Evolutionary conservation across 2,888 invertebrate genomes (phyloP), one percentile per base, ranked within the genome.

Genomic region (Lottia gigantea): DNA sequence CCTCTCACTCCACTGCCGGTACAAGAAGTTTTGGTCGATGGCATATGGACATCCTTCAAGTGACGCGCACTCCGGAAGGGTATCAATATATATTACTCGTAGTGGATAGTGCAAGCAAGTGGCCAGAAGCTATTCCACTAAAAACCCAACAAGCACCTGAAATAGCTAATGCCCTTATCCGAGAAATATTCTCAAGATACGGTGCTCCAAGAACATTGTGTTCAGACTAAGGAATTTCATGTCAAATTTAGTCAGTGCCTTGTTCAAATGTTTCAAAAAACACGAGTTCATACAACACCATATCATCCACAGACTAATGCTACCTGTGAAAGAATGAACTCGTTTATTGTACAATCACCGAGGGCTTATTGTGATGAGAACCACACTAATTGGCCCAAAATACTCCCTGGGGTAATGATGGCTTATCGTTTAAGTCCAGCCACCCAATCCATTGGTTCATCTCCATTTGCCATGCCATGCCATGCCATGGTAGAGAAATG

Each of bases 221-320:
- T n/a, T 73, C 72, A 16, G 74, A 76, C 40, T 66, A 72, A 66
- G 76, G 74, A n/a, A 75, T 25, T 75, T 76, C 46, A 64, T 75
- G 61, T 75, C 74, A 2, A 64, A 67, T 3, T 8, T 75, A 8
- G 68, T 75, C 26, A 16, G 14, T 15, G 67, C 62, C 19, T 16
- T 71, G 23, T 71, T 46, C 31, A 62, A 19, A 16, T 71, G 11
- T 31, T 67, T n/a, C 23, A 67, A 16, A 40, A 67, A 16, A 63
- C 46, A 46, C 63, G 46, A 11, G n/a, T 23, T 26, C 40, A 23
- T 15, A 71, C 67, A 4, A 62, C 26, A 2, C 26, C 63, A 11
- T 71, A 62, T 49, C 67, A 67, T 26, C 25, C 70, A 2, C 66
- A 62, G 6, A 63, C 62, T 15, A 71, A 71, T 64, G 49, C 63